Conservation (phyloP, 2,888 invertebrate genomes). For the Ischnura elegans region DNA sequence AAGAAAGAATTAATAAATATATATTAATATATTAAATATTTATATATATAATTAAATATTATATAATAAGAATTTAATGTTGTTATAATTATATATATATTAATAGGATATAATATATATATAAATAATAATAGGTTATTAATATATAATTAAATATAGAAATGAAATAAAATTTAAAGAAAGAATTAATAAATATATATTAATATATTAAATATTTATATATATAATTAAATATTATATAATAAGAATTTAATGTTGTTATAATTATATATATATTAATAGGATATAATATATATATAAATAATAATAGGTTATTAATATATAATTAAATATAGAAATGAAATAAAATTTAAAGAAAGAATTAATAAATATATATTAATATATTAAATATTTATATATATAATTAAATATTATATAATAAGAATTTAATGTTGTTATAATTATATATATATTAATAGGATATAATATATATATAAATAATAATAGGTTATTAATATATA, state of each 20-base stretch:
- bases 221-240: conserved; percentile 73
- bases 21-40: conserved; percentile 71
- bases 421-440: not conserved
- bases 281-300: not conserved
- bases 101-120: not conserved
- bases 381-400: conserved; percentile 72
- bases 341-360: conserved; percentile 14
- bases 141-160: not conserved
- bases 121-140: not conserved
- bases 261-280: not conserved
- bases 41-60: conserved; percentile 73
- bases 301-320: not conserved
- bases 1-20: conserved; percentile 70
- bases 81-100: not conserved
- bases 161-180: not conserved
- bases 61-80: conserved; percentile 65
- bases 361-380: conserved; percentile 72
- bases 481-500: not conserved
- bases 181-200: conserved; percentile 71
- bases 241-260: conserved; percentile 19
- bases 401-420: conserved; percentile 72
- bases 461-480: not conserved
- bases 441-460: not conserved
- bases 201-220: conserved; percentile 71
- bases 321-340: not conserved